Base-by-base conservation (phyloP, 53 echinoderm and acorn worm species). In the Crossaster papposus region DNA sequence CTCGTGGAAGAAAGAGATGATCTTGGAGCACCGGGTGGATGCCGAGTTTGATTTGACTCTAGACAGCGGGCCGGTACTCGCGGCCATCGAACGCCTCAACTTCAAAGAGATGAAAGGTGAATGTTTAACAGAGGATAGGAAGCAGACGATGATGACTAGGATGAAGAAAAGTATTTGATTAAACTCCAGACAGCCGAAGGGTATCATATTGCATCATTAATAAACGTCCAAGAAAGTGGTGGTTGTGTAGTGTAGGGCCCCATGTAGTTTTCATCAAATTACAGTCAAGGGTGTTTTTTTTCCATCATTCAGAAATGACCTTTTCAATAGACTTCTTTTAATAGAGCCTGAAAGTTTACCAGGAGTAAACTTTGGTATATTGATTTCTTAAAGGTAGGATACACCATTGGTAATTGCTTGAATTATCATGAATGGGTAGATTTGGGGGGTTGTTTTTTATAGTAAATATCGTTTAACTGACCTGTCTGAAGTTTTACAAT, bases 101-200 rank as follows among this genome's bases (percentile, higher is more conserved):
- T 99, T 99, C 79, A 99, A 96, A 80, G 96, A 99, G 83, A 99
- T 99, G 99, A 99, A 99, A 99, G 96, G 99, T 99, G 93, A 14
- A 58, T 58, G 58, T 58, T 58, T 58, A 58, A 58, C 22, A 2
- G 17, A 58, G 58, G 58, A 11, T 2, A 58, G 58, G 58, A 58
- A 58, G 58, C 12, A 58, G 58, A 58, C 3, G 22, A 18, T 58
- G 17, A 58, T 58, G 58, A 52, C 53, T 7, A 7, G 12, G 58
- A 58, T 44, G 44, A 44, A 5, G 44, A 17, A 58, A 58, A 58
- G 17, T 11, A 58, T 58, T 58, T 58, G 58, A 44, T 44, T 44
- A 44, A 58, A 58, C 58, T 58, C 58, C 17, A 58, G 58, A 58
- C 58, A 58, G 15, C 58, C 58, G 22, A 20, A 14, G 17, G 12